Evolutionary conservation across 2,888 invertebrate genomes (phyloP).

Genomic region (Pogonocherus hispidulus): DNA sequence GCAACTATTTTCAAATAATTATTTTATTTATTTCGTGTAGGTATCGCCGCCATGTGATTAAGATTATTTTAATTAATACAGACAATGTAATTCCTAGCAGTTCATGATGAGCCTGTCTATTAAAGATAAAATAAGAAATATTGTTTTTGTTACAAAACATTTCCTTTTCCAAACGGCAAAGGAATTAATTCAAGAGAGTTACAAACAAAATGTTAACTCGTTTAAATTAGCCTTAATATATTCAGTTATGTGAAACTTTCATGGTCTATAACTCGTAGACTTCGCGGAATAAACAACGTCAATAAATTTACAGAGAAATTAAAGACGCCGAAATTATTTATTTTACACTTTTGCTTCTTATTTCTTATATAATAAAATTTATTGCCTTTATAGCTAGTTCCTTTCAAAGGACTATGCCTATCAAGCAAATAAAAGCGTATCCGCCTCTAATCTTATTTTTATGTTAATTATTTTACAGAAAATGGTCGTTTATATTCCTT

Average conservation of each 20-base stretch:
- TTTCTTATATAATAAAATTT: constrained; percentile 22
- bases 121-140: background rate
- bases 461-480: background rate
- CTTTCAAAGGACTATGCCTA: background rate
- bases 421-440: background rate
- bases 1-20: no score
- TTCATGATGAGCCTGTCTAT: no score
- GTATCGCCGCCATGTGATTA: no score
- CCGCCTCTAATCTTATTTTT: background rate
- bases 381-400: background rate
- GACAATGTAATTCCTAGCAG: no score
- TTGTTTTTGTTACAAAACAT: background rate
- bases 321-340: constrained; percentile 30
- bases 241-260: constrained; percentile 10
- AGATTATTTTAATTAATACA: no score
- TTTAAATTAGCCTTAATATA: constrained; percentile 21
- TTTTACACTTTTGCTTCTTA: constrained; percentile 8
- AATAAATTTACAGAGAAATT: constrained; percentile 24
- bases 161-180: background rate
- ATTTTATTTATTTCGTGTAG: no score
- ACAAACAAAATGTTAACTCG: constrained; percentile 8
- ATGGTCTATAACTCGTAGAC: constrained; percentile 17
- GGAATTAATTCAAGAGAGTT: background rate
- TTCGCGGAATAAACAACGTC: constrained; percentile 13
- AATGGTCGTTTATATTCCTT: no score